Conservation (phyloP, 2,888 invertebrate species). For the Meloe dianella region DNA sequence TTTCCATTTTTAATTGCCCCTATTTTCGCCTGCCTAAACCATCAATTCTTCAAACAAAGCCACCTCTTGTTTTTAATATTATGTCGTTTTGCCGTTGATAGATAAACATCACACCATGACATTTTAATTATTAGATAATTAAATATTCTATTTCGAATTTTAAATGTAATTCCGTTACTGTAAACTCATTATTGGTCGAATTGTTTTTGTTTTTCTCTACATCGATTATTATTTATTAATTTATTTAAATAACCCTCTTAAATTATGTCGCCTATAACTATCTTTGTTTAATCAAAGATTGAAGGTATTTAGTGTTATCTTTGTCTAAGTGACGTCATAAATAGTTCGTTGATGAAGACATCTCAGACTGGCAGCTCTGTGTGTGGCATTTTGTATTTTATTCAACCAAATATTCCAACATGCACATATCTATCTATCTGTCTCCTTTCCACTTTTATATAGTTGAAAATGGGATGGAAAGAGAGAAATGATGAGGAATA, state of each 20-base stretch:
- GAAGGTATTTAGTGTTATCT: slow-evolving; percentile 18
- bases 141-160: slow-evolving; percentile 17
- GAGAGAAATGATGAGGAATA: not conserved
- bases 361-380: slow-evolving; percentile 58
- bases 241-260: slow-evolving; percentile 34
- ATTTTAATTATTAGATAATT: slow-evolving; percentile 26
- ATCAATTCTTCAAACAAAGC: not conserved
- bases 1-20: too few species aligned
- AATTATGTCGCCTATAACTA: slow-evolving; percentile 23
- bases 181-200: too few species aligned
- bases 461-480: slow-evolving; percentile 8
- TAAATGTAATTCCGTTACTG: slow-evolving; percentile 27
- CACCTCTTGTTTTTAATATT: not conserved
- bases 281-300: slow-evolving; percentile 19
- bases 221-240: too few species aligned
- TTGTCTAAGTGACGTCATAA: slow-evolving; percentile 55
- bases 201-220: too few species aligned
- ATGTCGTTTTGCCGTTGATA: slow-evolving; percentile 15
- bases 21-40: too few species aligned
- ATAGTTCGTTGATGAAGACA: slow-evolving; percentile 60
- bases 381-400: slow-evolving; percentile 58
- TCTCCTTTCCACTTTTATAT: not conserved
- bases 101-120: slow-evolving; percentile 15
- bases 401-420: slow-evolving; percentile 44
- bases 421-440: slow-evolving; percentile 16